Base-by-base conservation (phyloP, 2,797 vertebrate genomes). In the Ptychadena robeensis region DNA sequence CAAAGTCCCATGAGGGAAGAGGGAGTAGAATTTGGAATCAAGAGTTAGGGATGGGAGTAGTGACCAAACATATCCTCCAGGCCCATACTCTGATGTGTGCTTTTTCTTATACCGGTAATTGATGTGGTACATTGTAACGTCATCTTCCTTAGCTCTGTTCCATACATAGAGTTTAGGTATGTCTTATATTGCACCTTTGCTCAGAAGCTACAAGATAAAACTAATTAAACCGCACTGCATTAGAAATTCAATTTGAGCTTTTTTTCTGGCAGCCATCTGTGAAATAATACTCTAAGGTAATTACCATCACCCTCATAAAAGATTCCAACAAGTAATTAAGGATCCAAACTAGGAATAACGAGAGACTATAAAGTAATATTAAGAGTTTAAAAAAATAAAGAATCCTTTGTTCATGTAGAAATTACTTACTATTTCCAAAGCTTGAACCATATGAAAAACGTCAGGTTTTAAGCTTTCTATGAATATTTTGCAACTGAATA, bases 261-360 rank as follows among this genome's bases (percentile, higher is more conserved):
- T n/a, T 53, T 61, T 74, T 61, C 40, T 74, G 15, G 57, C 73
- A 75, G 27, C 73, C 73, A 75, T 75, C 73, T 75, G 73, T 75
- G 73, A 75, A 75, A 75, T 75, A 75, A 27, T 75, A 61, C 73
- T 63, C 22, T 32, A 75, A 75, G 57, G 53, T 75, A 75, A 75
- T 74, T 75, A 75, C 57, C 48, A 61, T 75, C 57, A 63, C 53
- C 59, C 32, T 74, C 73, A 75, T 75, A 30, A 75, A 74, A 63
- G 57, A 63, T 25, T 74, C 59, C 73, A 35, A 37, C 31, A 25
- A 37, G 73, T 75, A 75, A 75, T 75, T 75, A 75, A 37, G 32
- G 73, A 66, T 66, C 64, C 64, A 66, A 32, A 32, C 30, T 66
- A 66, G 31, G 14, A 66, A 32, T 30, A 34, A 66, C 10, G 59